Evolutionary conservation across 2,113 vertebrate species (phyloP).

Genomic region (Burhinus oedicnemus): DNA sequence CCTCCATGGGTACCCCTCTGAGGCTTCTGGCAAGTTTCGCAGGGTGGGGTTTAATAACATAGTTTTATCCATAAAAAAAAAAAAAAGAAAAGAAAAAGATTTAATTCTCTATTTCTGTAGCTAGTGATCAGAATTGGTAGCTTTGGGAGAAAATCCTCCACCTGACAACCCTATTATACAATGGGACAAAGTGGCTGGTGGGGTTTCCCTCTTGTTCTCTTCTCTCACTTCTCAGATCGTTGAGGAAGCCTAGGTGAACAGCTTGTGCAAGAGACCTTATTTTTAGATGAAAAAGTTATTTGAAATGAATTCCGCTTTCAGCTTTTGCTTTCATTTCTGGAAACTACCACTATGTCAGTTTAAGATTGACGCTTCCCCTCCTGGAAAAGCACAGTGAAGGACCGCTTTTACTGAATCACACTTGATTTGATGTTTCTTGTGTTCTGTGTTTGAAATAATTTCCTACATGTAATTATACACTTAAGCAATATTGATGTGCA

Average conservation of each 20-base stretch:
- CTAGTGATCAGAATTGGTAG: not conserved
- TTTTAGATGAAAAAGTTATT: slow-evolving; percentile 35
- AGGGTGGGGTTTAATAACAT: not conserved
- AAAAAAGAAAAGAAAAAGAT: not conserved
- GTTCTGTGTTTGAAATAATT: slow-evolving; percentile 55
- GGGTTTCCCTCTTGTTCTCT: not conserved
- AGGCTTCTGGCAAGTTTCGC: not conserved
- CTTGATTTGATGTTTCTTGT: slow-evolving; percentile 49
- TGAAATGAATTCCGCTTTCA: not conserved
- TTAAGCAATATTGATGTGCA: slow-evolving; percentile 42
- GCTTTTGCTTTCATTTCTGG: slow-evolving; percentile 30
- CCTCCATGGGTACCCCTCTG: accelerated
- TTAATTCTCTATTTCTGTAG: not conserved
- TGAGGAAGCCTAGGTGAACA: not conserved
- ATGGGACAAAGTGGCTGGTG: not conserved
- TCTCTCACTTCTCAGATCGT: not conserved
- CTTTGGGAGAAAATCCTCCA: not conserved
- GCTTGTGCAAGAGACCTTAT: not conserved
- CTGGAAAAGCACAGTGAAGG: slow-evolving; percentile 16
- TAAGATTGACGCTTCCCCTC: slow-evolving; percentile 7
- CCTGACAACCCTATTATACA: not conserved
- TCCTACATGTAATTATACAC: slow-evolving; percentile 49
- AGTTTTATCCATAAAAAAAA: not conserved
- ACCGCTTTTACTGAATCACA: slow-evolving; percentile 40
- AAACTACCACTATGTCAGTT: not conserved